Conservation (phyloP, 2,888 invertebrate genomes). For the Gerris lacustris region DNA sequence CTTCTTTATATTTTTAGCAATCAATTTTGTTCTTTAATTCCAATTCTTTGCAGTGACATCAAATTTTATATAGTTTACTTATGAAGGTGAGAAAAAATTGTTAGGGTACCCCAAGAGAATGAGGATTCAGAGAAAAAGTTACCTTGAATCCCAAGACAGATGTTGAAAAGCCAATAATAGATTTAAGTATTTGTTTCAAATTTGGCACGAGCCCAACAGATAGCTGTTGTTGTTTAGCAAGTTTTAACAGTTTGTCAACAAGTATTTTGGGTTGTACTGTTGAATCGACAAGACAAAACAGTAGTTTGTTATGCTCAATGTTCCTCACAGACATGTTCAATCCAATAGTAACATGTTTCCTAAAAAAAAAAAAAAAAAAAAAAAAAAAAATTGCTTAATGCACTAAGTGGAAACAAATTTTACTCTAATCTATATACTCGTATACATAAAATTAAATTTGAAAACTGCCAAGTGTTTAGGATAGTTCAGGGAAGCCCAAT, state of each 20-base stretch:
- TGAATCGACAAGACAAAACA: conserved; percentile 39
- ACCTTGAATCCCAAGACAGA: conserved; percentile 39
- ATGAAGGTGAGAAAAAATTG: too few relatives aligned
- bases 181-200: conserved; percentile 35
- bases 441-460: too few relatives aligned
- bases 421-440: too few relatives aligned
- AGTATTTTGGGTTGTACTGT: conserved; percentile 38
- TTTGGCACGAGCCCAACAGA: conserved; percentile 39
- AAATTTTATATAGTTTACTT: too few relatives aligned
- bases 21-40: too few relatives aligned
- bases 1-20: too few relatives aligned
- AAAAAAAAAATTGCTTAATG: too few relatives aligned
- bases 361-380: conserved; percentile 22
- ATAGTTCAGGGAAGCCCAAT: too few relatives aligned
- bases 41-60: too few relatives aligned
- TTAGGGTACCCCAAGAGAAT: too few relatives aligned
- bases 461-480: too few relatives aligned
- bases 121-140: not conserved
- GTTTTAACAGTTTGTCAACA: conserved; percentile 39
- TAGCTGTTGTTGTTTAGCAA: conserved; percentile 35
- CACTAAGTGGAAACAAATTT: too few relatives aligned
- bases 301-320: conserved; percentile 33
- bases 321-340: conserved; percentile 36
- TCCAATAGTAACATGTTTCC: conserved; percentile 37
- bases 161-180: conserved; percentile 40